phyloP scores from a whole-genome alignment of 2,113 vertebrate genomes.

The Indicator indicator region DNA sequence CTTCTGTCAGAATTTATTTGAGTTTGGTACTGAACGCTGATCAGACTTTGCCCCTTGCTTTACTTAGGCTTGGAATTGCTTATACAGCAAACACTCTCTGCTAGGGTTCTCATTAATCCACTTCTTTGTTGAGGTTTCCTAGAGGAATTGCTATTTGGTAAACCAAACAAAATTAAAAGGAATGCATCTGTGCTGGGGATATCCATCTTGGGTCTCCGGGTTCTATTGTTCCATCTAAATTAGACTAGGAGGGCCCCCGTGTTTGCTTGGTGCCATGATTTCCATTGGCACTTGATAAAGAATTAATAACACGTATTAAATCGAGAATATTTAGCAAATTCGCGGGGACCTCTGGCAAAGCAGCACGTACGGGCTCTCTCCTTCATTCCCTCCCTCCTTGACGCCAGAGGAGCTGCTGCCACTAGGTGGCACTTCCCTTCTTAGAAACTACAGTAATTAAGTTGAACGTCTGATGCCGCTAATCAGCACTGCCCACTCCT shows the following conservation, averaged over 20 bases:
- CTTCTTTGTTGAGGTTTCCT: conserved; percentile 65
- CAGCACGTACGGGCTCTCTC: neutral
- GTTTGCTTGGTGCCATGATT: neutral
- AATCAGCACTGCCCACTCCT: neutral
- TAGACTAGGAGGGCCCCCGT: conserved; percentile 4
- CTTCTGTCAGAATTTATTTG: conserved; percentile 67
- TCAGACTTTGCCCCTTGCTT: conserved; percentile 62
- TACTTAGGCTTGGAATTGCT: conserved; percentile 52
- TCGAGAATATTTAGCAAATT: neutral
- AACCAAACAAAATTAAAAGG: conserved; percentile 66
- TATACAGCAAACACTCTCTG: conserved; percentile 60
- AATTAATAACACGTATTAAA: neutral
- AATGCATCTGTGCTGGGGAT: conserved; percentile 23
- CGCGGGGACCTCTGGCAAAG: neutral
- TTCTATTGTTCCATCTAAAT: conserved; percentile 17
- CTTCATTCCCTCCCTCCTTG: neutral
- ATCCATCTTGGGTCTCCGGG: conserved; percentile 31
- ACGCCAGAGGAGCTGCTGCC: neutral
- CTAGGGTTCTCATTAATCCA: conserved; percentile 64
- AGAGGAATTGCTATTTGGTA: conserved; percentile 61
- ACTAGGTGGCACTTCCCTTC: conserved; percentile 67
- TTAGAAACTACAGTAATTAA: conserved; percentile 45
- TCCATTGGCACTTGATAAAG: neutral
- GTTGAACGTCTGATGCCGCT: neutral
- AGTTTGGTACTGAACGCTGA: conserved; percentile 36